Conservation (phyloP, 2,797 vertebrate genomes). For the Clamator glandarius region DNA sequence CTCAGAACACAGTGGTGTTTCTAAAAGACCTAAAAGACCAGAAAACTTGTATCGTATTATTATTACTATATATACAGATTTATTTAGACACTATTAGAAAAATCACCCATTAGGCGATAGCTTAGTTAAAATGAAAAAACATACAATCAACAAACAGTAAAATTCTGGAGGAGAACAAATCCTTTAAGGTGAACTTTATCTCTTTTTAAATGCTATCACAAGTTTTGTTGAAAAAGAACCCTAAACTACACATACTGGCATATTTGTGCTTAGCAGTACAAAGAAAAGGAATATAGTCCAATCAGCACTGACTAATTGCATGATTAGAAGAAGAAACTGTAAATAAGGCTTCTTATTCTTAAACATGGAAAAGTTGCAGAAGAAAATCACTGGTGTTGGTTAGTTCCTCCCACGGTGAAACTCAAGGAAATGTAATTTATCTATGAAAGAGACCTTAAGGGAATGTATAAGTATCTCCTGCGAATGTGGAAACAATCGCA, state of each 20-base stretch:
- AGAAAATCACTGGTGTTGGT: neutral
- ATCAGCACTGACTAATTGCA: neutral
- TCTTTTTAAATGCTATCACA: neutral
- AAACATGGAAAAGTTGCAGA: neutral
- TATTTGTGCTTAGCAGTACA: neutral
- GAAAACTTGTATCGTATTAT: neutral
- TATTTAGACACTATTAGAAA: neutral
- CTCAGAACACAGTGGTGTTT: neutral
- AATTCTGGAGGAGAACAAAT: neutral
- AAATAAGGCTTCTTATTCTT: neutral
- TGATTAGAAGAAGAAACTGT: neutral
- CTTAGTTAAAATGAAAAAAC: neutral
- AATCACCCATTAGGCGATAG: neutral
- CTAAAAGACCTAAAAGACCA: neutral
- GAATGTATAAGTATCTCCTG: neutral
- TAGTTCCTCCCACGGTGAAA: neutral
- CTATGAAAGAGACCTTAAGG: neutral
- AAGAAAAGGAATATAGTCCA: neutral
- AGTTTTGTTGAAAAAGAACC: neutral
- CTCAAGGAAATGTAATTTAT: neutral
- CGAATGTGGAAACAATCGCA: neutral
- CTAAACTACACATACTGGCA: neutral
- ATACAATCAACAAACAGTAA: neutral
- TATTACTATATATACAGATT: neutral
- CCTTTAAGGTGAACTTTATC: neutral